A percentile compares a stretch with the other conserved stretches of the same genome.
phyloP scores from a whole-genome alignment of 2,113 vertebrate species.

The Clarias gariepinus region DNA sequence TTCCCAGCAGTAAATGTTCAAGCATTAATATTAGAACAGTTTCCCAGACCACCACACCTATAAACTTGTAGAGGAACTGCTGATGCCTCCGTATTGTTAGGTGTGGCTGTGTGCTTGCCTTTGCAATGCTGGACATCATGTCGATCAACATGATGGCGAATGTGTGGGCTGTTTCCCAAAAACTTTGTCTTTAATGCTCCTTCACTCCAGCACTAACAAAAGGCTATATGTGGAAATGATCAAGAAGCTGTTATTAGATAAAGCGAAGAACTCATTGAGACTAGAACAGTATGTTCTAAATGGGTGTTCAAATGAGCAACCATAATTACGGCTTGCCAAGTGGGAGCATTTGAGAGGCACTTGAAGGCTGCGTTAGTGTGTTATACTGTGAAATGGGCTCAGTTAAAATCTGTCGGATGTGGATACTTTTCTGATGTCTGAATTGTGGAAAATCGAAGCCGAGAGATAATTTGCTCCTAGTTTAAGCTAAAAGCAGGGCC shows the following conservation, averaged over 20 bases:
- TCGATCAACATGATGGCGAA: not conserved
- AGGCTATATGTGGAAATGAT: not conserved
- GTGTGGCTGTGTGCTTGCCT: not conserved
- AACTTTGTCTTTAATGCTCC: not conserved
- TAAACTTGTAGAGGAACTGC: not conserved
- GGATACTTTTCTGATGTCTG: not conserved
- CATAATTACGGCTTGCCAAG: constrained; percentile 19
- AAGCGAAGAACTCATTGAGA: not conserved
- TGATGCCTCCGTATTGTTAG: not conserved
- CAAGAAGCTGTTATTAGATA: constrained; percentile 1
- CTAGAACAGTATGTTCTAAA: not conserved
- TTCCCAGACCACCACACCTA: not conserved
- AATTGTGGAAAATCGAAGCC: not conserved
- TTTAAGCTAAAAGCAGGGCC: not conserved
- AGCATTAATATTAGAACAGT: not conserved
- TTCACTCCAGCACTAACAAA: not conserved
- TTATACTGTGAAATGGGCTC: constrained; percentile 6
- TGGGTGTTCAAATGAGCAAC: constrained; percentile 7
- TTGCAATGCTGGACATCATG: not conserved
- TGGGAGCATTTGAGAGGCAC: constrained; percentile 5
- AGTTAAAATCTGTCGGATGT: not conserved
- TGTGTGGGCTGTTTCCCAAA: not conserved
- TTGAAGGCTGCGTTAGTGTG: constrained; percentile 4
- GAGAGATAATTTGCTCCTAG: not conserved
- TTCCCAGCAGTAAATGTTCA: not conserved